A percentile compares a stretch with the other conserved stretches of the same genome.
phyloP scores from a whole-genome alignment of 2,113 vertebrate species.

The Gambusia affinis region DNA sequence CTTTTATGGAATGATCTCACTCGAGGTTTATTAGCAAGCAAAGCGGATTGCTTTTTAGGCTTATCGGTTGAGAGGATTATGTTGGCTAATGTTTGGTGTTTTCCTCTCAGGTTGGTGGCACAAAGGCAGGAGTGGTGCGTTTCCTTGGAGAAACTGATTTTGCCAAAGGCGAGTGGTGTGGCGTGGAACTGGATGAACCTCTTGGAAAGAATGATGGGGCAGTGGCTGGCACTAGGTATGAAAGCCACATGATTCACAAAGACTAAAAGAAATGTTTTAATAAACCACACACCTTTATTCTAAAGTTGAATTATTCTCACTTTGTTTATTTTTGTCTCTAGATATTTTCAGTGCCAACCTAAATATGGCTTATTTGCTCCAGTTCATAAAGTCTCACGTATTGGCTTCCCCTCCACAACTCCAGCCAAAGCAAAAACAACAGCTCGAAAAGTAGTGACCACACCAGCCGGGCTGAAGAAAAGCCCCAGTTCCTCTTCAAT shows the following conservation, averaged over 20 bases:
- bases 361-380: conserved; percentile 98
- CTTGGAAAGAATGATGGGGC: conserved; percentile 98
- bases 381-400: conserved; percentile 96
- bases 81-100: conserved; percentile 21
- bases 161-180: conserved; percentile 98
- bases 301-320: conserved; percentile 5
- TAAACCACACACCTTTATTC: not conserved
- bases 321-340: conserved; percentile 56
- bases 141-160: conserved; percentile 98
- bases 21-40: conserved; percentile 37
- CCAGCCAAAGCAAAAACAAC: conserved; percentile 93
- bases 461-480: conserved; percentile 86
- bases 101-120: conserved; percentile 89
- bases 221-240: conserved; percentile 94
- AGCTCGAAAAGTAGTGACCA: conserved; percentile 83
- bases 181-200: conserved; percentile 95
- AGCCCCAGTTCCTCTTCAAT: conserved; percentile 96
- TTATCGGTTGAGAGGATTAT: conserved; percentile 38
- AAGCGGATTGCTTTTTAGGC: conserved; percentile 45
- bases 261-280: not conserved
- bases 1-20: conserved; percentile 56
- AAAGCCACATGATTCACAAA: not conserved
- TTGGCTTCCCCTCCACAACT: conserved; percentile 96
- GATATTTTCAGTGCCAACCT: conserved; percentile 98
- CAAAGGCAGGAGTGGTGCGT: conserved; percentile 96